A percentile compares a stretch with the other conserved stretches of the same genome.
These are phyloP conservation scores for Aelia acuminata DNA, from an alignment of 2,888 invertebrate species.

Conservation along the genomic window DNA sequence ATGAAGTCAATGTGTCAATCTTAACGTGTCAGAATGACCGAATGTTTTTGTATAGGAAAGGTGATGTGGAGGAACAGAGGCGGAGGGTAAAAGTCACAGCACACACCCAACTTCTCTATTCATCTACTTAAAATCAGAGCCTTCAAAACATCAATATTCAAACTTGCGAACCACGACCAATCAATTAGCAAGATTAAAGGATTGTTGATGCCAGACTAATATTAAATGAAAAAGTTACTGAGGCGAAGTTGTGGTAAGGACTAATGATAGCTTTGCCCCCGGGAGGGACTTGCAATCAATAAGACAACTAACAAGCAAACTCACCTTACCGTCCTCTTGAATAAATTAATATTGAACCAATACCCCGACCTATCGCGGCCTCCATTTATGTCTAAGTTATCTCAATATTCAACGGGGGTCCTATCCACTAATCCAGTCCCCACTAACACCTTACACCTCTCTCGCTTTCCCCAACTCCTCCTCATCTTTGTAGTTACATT, in stretches of 20 bases:
- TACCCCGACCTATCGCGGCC: slow-evolving; percentile 19
- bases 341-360: slow-evolving; percentile 59
- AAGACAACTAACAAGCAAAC: slow-evolving; percentile 40
- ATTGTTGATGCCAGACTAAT: neutral
- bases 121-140: neutral
- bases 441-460: neutral
- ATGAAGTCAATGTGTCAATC: too few species aligned
- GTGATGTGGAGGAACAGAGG: too few species aligned
- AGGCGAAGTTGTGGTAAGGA: neutral
- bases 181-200: neutral
- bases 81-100: too few species aligned
- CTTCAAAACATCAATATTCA: neutral
- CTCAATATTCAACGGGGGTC: slow-evolving; percentile 26
- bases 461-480: neutral
- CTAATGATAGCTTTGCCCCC: neutral
- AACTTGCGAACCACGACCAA: neutral
- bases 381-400: slow-evolving; percentile 36
- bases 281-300: slow-evolving; percentile 26
- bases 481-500: slow-evolving; percentile 26
- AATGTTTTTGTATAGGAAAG: too few species aligned
- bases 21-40: too few species aligned
- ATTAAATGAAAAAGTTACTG: neutral
- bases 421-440: slow-evolving; percentile 16
- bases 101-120: neutral
- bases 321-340: slow-evolving; percentile 55